Percentiles rank a stretch among this genome's conserved stretches.
Evolutionary conservation across 2,113 vertebrate genomes (phyloP).

Genomic region (Erpornis zantholeuca): DNA sequence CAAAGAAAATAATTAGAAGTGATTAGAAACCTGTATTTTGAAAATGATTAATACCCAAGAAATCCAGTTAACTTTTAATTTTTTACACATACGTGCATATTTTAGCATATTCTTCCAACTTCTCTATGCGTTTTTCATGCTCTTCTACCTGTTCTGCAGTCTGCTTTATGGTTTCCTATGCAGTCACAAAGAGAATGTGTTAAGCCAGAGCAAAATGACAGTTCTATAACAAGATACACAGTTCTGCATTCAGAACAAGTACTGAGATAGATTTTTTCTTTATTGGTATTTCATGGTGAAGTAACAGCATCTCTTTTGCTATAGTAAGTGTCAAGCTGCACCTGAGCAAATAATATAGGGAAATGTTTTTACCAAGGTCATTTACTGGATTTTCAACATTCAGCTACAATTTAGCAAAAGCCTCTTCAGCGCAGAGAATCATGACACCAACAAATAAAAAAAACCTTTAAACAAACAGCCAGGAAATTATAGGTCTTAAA

Average conservation of each 20-base stretch:
- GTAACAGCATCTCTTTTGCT: background rate
- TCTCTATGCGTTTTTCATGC: slow-evolving; percentile 76
- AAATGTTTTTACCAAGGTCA: background rate
- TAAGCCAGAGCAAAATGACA: background rate
- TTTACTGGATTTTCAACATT: background rate
- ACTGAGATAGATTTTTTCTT: background rate
- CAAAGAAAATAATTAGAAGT: background rate
- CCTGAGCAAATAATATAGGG: background rate
- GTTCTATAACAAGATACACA: background rate
- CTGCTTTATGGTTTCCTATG: slow-evolving; percentile 82
- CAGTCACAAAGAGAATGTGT: background rate
- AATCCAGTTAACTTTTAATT: background rate
- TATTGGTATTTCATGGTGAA: background rate
- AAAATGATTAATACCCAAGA: accelerated
- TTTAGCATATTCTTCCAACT: slow-evolving; percentile 85
- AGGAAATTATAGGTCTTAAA: background rate
- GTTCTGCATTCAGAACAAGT: background rate
- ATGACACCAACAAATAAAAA: background rate
- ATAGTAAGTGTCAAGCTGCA: background rate
- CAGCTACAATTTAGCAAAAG: background rate
- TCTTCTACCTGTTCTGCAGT: slow-evolving; percentile 81
- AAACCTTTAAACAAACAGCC: background rate
- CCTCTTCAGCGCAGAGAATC: background rate
- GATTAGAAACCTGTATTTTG: background rate
- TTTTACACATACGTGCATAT: slow-evolving; percentile 80